Evolutionary conservation across 2,113 vertebrate species (phyloP).

Genomic region (Erinaceus europaeus): DNA sequence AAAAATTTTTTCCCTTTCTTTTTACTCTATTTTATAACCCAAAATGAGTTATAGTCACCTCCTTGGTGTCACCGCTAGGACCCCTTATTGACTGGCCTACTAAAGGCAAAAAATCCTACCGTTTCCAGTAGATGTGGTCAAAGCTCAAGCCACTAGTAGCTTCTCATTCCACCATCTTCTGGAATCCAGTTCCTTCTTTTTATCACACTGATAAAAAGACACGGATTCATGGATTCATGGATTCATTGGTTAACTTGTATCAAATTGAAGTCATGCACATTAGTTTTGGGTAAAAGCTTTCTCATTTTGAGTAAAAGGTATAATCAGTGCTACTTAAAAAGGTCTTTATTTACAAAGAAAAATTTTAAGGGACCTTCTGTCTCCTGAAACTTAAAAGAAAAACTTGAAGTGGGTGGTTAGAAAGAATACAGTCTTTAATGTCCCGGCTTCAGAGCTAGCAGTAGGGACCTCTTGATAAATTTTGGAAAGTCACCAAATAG

Average conservation of each 20-base stretch:
- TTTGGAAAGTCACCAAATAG: background rate
- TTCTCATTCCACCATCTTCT: no score
- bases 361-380: no score
- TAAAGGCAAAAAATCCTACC: no score
- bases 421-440: background rate
- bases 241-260: background rate
- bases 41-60: no score
- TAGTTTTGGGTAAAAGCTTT: background rate
- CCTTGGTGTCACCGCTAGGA: no score
- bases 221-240: background rate
- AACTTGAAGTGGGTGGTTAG: background rate
- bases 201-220: no score
- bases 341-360: background rate
- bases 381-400: background rate
- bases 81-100: no score
- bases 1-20: no score
- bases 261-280: background rate
- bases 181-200: background rate
- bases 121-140: no score
- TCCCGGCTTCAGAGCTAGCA: no score
- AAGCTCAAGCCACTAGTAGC: no score
- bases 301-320: background rate
- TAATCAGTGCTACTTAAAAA: background rate
- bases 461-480: background rate
- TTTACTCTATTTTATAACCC: no score